A percentile compares a stretch with the other conserved stretches of the same genome.
These are phyloP conservation scores for Cheirogaleus medius DNA, from an alignment of 2,113 vertebrate species.

Conservation along the genomic window DNA sequence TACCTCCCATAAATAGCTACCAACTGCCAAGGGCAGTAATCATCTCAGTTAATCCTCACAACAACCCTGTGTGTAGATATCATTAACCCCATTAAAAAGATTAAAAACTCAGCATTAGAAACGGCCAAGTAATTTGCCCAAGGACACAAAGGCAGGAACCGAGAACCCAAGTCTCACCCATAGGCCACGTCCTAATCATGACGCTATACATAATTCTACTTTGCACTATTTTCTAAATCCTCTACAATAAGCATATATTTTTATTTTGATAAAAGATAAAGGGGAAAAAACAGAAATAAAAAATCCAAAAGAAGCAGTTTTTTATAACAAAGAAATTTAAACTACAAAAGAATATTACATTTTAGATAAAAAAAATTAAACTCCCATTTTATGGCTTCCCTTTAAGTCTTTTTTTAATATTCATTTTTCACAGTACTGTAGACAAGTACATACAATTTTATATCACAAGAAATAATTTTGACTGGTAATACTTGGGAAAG, in stretches of 20 bases:
- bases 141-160: neutral
- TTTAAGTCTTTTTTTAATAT: conserved; percentile 19
- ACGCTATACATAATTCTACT: neutral
- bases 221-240: neutral
- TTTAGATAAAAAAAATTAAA: conserved; percentile 14
- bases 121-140: neutral
- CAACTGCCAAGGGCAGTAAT: neutral
- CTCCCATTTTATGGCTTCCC: neutral
- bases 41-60: neutral
- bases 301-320: neutral
- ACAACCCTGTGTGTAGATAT: neutral
- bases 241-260: neutral
- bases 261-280: neutral
- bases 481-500: conserved; percentile 13
- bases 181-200: neutral
- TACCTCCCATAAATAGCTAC: neutral
- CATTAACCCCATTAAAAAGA: conserved; percentile 19
- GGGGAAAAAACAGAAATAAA: neutral
- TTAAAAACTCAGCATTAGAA: neutral
- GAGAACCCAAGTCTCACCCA: neutral
- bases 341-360: neutral
- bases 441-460: conserved; percentile 34
- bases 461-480: conserved; percentile 38
- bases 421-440: conserved; percentile 6
- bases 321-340: neutral